Evolutionary conservation across 2,888 invertebrate genomes (phyloP).

Genomic region (Acanthopleura granulata): DNA sequence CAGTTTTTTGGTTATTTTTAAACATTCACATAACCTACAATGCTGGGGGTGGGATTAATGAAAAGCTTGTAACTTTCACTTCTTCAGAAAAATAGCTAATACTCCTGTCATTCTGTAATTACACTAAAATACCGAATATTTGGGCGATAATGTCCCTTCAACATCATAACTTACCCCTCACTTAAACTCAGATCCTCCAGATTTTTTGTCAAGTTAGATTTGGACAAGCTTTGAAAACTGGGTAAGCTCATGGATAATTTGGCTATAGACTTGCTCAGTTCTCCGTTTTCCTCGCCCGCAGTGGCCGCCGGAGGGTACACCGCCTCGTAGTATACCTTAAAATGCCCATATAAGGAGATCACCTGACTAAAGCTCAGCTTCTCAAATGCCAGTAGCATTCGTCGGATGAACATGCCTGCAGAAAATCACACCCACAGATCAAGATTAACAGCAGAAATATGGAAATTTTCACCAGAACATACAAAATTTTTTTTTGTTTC

Average conservation of each 20-base stretch:
- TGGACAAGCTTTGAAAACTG: constrained; percentile 20
- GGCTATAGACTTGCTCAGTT: constrained; percentile 45
- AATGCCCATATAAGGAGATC: constrained; percentile 80
- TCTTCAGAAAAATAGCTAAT: too few relatives aligned
- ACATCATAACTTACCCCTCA: constrained; percentile 16
- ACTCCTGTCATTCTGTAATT: too few relatives aligned
- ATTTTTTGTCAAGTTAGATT: constrained; percentile 7
- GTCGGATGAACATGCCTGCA: constrained; percentile 84
- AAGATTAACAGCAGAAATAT: too few relatives aligned
- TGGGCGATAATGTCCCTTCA: background rate
- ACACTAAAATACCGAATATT: too few relatives aligned
- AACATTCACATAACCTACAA: too few relatives aligned
- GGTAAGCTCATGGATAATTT: constrained; percentile 36
- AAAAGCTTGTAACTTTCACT: too few relatives aligned
- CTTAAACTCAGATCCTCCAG: constrained; percentile 1
- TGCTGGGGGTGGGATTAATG: too few relatives aligned
- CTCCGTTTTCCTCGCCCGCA: constrained; percentile 41
- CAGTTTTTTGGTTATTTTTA: too few relatives aligned
- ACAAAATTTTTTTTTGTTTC: too few relatives aligned
- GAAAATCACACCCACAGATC: constrained; percentile 40
- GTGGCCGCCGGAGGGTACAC: constrained; percentile 27
- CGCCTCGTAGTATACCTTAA: constrained; percentile 78
- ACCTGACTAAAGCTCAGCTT: constrained; percentile 88
- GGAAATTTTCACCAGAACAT: too few relatives aligned
- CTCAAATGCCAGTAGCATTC: constrained; percentile 85